phyloP scores from a whole-genome alignment of 2,797 vertebrate species.

The Nyctibius grandis region DNA sequence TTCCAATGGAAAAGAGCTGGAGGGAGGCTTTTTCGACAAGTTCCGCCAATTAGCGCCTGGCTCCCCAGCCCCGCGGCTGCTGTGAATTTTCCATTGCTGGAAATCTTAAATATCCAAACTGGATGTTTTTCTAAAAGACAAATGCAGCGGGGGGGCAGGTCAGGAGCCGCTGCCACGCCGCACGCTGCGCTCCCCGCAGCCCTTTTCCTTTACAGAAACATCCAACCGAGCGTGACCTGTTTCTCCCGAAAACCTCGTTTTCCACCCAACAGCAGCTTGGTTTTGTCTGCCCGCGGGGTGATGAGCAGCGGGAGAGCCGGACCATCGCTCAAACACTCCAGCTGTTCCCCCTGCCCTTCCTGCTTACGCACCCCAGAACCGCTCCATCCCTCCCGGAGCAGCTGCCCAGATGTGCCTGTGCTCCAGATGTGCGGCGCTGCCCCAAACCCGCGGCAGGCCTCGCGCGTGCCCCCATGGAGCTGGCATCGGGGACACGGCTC shows the following conservation, averaged over 20 bases:
- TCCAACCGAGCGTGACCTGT: accelerated
- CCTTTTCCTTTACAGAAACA: accelerated
- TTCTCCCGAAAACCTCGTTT: not conserved
- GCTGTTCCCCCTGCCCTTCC: not conserved
- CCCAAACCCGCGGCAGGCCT: not conserved
- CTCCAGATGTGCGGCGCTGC: slow-evolving; percentile 5
- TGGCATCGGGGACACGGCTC: accelerated
- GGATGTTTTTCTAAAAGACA: not conserved
- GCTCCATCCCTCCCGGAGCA: not conserved
- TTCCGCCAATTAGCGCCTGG: slow-evolving; percentile 33
- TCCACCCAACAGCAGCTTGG: not conserved
- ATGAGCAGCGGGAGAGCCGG: accelerated
- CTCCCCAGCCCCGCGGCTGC: not conserved
- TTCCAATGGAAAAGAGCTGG: slow-evolving; percentile 56
- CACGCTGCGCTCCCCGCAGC: not conserved
- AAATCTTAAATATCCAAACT: slow-evolving; percentile 8
- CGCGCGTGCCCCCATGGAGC: accelerated
- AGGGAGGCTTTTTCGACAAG: not conserved
- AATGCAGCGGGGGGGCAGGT: accelerated
- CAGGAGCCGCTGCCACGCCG: not conserved
- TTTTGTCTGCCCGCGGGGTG: accelerated
- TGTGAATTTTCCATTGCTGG: slow-evolving; percentile 43
- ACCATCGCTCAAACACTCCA: not conserved
- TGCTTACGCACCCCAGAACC: accelerated
- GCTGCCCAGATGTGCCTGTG: not conserved